Conservation (phyloP, 92 coral and sea anemone genomes). For the Epizoanthus fatuus region DNA sequence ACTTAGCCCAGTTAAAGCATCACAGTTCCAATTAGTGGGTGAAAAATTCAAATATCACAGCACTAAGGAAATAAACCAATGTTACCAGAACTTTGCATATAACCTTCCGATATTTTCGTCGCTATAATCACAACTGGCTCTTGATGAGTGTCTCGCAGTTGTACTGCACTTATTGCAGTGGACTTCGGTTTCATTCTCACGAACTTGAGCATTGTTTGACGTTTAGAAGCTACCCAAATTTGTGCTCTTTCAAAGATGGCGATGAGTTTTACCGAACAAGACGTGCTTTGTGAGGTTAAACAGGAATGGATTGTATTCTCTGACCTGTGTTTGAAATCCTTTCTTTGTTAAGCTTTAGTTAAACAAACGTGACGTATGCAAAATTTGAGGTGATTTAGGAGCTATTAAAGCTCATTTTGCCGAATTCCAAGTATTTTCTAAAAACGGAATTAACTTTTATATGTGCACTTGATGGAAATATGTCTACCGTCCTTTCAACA, state of each 20-base stretch:
- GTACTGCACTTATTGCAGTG: not conserved
- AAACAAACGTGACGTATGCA: conserved; percentile 40
- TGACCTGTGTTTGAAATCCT: conserved; percentile 22
- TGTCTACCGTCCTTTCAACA: no score
- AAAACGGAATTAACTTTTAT: no score
- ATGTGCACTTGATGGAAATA: no score
- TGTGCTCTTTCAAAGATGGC: not conserved
- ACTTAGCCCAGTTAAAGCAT: not conserved
- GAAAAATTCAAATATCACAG: not conserved
- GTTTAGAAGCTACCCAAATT: not conserved
- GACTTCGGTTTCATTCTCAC: conserved; percentile 31
- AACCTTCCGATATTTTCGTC: conserved; percentile 2
- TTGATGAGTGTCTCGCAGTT: not conserved
- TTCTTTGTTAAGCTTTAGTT: conserved; percentile 15
- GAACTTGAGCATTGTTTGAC: conserved; percentile 23
- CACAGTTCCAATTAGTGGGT: not conserved
- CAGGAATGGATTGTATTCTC: conserved; percentile 18
- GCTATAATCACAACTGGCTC: conserved; percentile 20
- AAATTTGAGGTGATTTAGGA: conserved; percentile 1
- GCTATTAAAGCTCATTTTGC: not conserved
- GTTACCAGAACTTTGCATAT: not conserved
- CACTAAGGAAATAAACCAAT: not conserved
- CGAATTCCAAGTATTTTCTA: no score
- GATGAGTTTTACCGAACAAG: not conserved
- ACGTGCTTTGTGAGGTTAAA: conserved; percentile 13